Evolutionary conservation across 2,888 invertebrate genomes (phyloP).

Genomic region (Odontocolon sp.): DNA sequence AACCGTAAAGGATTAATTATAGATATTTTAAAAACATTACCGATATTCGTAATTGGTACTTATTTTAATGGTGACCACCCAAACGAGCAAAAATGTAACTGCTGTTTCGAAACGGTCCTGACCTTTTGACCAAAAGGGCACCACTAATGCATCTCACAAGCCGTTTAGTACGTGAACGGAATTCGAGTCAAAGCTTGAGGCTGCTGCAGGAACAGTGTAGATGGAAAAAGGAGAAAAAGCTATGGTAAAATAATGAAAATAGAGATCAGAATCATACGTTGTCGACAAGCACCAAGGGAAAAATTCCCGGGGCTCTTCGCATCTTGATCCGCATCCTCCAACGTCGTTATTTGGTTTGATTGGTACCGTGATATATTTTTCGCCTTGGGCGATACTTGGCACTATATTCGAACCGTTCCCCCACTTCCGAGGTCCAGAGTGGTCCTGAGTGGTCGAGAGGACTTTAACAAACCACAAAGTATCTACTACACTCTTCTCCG

Average conservation of each 20-base stretch:
- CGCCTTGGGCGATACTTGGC: slow-evolving; percentile 26
- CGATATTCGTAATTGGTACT: too few relatives aligned
- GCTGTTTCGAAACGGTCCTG: slow-evolving; percentile 10
- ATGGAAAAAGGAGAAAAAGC: slow-evolving; percentile 8
- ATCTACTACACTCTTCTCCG: slow-evolving; percentile 19
- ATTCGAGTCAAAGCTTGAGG: slow-evolving; percentile 39
- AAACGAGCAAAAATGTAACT: neutral
- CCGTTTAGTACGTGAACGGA: slow-evolving; percentile 67
- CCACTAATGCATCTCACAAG: slow-evolving; percentile 68
- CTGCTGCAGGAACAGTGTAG: neutral
- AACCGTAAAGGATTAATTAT: too few relatives aligned
- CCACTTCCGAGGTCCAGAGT: slow-evolving; percentile 16
- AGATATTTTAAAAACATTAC: too few relatives aligned
- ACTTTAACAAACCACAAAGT: slow-evolving; percentile 19
- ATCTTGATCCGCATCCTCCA: neutral
- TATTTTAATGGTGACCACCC: too few relatives aligned
- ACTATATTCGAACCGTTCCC: slow-evolving; percentile 6
- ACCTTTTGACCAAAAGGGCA: slow-evolving; percentile 58
- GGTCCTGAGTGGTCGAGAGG: neutral
- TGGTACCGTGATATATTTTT: slow-evolving; percentile 68
- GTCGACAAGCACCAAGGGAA: neutral
- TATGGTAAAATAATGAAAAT: slow-evolving; percentile 33
- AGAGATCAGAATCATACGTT: slow-evolving; percentile 1
- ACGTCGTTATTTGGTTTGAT: slow-evolving; percentile 68
- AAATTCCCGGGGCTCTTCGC: neutral